Conservation (phyloP, 1,140 invertebrate genomes). For the Trachymyrmex septentrionalis region DNA sequence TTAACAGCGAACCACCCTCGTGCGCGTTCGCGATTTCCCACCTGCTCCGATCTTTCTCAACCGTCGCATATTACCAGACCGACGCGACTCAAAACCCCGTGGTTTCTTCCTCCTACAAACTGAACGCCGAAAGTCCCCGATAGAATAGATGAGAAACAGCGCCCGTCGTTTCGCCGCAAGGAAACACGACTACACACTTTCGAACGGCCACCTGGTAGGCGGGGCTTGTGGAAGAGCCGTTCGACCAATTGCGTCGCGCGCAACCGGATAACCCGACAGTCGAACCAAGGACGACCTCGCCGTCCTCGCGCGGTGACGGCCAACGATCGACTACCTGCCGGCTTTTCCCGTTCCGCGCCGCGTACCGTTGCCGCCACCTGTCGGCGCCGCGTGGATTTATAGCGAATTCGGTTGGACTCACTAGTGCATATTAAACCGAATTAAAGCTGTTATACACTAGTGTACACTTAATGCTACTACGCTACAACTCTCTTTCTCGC, state of each 20-base stretch:
- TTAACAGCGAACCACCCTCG: slow-evolving; percentile 71
- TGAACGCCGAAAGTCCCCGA: slow-evolving; percentile 36
- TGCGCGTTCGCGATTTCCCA: slow-evolving; percentile 62
- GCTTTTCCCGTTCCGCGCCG: neutral
- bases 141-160: slow-evolving; percentile 73
- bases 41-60: slow-evolving; percentile 62
- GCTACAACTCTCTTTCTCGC: too few species aligned
- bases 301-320: slow-evolving; percentile 67
- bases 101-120: slow-evolving; percentile 78
- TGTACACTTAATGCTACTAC: too few species aligned
- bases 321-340: slow-evolving; percentile 65
- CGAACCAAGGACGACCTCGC: slow-evolving; percentile 41
- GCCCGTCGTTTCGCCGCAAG: slow-evolving; percentile 80
- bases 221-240: slow-evolving; percentile 77
- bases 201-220: slow-evolving; percentile 84
- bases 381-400: neutral
- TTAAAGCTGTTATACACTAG: too few species aligned
- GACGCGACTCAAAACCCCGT: slow-evolving; percentile 79
- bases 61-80: slow-evolving; percentile 83
- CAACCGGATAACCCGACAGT: slow-evolving; percentile 36
- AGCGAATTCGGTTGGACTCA: too few species aligned
- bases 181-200: slow-evolving; percentile 85
- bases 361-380: slow-evolving; percentile 67
- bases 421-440: too few species aligned
- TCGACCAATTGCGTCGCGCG: slow-evolving; percentile 74